These are phyloP conservation scores for Zaprionus obscuricornis DNA, from an alignment of 2,888 invertebrate species.

Conservation along the genomic window DNA sequence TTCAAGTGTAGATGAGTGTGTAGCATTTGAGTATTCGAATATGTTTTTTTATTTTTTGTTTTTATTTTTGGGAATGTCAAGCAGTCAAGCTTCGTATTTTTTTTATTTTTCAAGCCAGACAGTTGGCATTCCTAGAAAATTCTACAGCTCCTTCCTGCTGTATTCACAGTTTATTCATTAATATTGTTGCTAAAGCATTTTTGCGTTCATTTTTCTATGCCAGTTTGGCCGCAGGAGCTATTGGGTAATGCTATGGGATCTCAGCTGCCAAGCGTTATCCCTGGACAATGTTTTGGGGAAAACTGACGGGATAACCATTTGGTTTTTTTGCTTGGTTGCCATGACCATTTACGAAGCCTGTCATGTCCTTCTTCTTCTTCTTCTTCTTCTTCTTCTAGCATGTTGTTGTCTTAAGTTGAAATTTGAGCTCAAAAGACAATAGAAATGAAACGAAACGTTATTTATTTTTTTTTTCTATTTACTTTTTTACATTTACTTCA, in stretches of 20 bases:
- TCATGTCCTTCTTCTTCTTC: slow-evolving; percentile 70
- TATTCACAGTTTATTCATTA: slow-evolving; percentile 73
- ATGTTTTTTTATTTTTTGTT: too few relatives aligned
- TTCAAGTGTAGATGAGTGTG: slow-evolving; percentile 8
- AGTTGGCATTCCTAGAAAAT: slow-evolving; percentile 51
- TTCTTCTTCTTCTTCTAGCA: too few relatives aligned
- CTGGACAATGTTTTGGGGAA: slow-evolving; percentile 56
- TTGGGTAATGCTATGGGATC: too few relatives aligned
- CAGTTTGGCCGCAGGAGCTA: slow-evolving; percentile 38
- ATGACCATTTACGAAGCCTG: slow-evolving; percentile 44
- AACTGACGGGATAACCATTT: too few relatives aligned
- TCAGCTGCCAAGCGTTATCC: slow-evolving; percentile 51
- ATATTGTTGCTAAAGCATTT: slow-evolving; percentile 80
- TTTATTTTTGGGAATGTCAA: too few relatives aligned
- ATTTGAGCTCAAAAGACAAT: slow-evolving; percentile 81
- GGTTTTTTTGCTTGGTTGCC: too few relatives aligned
- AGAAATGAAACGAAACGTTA: slow-evolving; percentile 54
- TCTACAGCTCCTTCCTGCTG: slow-evolving; percentile 1
- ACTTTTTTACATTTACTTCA: too few relatives aligned
- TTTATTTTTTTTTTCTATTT: slow-evolving; percentile 29
- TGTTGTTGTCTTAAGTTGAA: slow-evolving; percentile 79
- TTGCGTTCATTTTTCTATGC: slow-evolving; percentile 66
- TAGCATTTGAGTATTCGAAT: slow-evolving; percentile 14
- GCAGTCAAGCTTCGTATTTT: too few relatives aligned
- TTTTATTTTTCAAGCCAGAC: too few relatives aligned